Evolutionary conservation across 2,888 invertebrate species (phyloP), one percentile per base, ranked within the genome.

Genomic region (Ecliptopera silaceata): DNA sequence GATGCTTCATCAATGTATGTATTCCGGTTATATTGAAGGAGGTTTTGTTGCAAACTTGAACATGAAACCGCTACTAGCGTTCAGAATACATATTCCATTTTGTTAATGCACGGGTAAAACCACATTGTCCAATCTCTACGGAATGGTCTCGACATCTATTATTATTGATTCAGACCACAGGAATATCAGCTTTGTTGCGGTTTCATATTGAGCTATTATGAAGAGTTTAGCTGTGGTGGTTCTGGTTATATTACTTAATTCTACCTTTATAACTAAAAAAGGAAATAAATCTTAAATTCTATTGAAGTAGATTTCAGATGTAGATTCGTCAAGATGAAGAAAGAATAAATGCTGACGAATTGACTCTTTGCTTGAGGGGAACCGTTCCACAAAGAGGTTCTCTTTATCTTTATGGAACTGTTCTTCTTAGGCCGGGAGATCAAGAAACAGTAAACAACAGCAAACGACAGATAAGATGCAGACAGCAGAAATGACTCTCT

Each of bases 71-170:
- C 22, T 6, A 22, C 4, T 22, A 6, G 22, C 4, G 2, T 31
- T 17, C 15, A 17, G 31, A 45, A 34, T 45, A 20, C 13, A 34
- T 32, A 18, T 48, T 18, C 47, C 8, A 26, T 26, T 38, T 39
- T 15, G 26, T 5, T 1, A 42, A 13, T 13, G 29, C 1, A 15
- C 15, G 43, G 42, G 15, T 6, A 5, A 13, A 36, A 47, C 53
- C 46, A 17, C 41, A 46, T 41, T 42, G 41, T 26, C 34, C 53
- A 54, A 32, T 53, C 42, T 22, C 18, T 4, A 10, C 11, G 41
- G 13, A 32, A 39, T 39, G 38, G 12, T 36, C 32, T 42, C 12
- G 6, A 26, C 13, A 36, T 41, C 22, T 4, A 22, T 46, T 45
- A 41, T 47, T 20, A 42, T 47, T 46, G 41, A 34, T 47, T 39